These are phyloP conservation scores for Hypomecis punctinalis DNA, from an alignment of 2,888 invertebrate genomes.

Conservation along the genomic window DNA sequence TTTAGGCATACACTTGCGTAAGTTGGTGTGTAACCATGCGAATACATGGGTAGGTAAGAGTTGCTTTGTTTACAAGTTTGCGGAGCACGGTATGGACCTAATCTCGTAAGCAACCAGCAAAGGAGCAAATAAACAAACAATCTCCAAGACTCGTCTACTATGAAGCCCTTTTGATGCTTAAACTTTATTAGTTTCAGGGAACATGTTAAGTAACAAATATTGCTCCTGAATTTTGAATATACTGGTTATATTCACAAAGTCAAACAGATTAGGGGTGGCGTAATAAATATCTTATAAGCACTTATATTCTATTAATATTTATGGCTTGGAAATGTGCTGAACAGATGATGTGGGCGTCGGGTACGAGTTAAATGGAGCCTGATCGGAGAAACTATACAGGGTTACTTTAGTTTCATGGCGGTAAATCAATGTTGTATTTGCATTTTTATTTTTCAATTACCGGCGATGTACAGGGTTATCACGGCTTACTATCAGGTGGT, in stretches of 20 bases:
- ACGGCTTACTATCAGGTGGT: too few relatives aligned
- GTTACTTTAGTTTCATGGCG: too few relatives aligned
- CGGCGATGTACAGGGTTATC: too few relatives aligned
- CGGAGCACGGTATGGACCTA: slow-evolving; percentile 29
- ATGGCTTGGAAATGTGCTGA: background rate
- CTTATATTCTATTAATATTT: slow-evolving; percentile 6
- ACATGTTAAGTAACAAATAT: slow-evolving; percentile 21
- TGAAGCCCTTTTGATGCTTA: slow-evolving; percentile 36
- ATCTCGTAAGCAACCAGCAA: slow-evolving; percentile 35
- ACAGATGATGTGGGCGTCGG: background rate
- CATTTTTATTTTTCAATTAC: too few relatives aligned
- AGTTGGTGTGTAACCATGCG: slow-evolving; percentile 15
- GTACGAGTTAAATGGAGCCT: background rate
- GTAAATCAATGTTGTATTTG: too few relatives aligned
- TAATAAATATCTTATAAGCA: background rate
- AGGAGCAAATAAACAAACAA: slow-evolving; percentile 36
- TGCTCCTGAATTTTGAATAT: slow-evolving; percentile 15
- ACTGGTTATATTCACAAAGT: slow-evolving; percentile 10
- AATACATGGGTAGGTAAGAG: slow-evolving; percentile 14
- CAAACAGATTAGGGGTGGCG: slow-evolving; percentile 16
- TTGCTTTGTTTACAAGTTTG: slow-evolving; percentile 34
- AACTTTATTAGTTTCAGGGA: slow-evolving; percentile 33
- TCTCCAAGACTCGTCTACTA: slow-evolving; percentile 28
- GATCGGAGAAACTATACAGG: too few relatives aligned
- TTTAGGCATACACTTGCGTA: slow-evolving; percentile 16